These are phyloP conservation scores for Eremobia ochroleuca DNA, from an alignment of 2,888 invertebrate genomes.

Conservation along the genomic window DNA sequence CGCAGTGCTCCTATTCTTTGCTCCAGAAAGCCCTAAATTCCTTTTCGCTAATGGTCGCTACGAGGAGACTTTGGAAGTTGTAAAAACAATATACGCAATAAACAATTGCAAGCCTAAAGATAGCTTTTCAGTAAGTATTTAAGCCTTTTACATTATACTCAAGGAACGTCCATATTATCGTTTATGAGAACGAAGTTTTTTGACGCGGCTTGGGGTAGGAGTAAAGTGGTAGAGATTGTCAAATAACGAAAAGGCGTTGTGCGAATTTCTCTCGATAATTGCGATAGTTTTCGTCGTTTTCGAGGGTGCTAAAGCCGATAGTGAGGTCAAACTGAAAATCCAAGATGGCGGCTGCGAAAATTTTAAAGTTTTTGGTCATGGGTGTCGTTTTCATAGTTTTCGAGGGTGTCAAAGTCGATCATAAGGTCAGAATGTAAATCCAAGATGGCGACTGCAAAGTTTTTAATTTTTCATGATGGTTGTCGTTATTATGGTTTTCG, in stretches of 20 bases:
- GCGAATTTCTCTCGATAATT: no score
- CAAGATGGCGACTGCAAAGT: not conserved
- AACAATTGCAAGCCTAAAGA: slow-evolving; percentile 78
- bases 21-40: slow-evolving; percentile 96
- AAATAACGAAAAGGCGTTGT: not conserved
- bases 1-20: slow-evolving; percentile 89
- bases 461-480: not conserved
- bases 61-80: slow-evolving; percentile 90
- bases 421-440: no score
- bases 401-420: no score
- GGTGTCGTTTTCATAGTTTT: no score
- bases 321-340: no score
- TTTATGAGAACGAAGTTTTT: not conserved
- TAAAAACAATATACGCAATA: slow-evolving; percentile 81
- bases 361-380: no score
- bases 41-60: slow-evolving; percentile 91
- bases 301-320: no score
- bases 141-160: not conserved
- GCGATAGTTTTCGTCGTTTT: no score
- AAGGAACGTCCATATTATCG: not conserved
- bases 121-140: slow-evolving; percentile 79
- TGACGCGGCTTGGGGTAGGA: not conserved
- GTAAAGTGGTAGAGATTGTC: not conserved
- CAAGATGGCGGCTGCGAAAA: no score
- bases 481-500: not conserved